phyloP scores from a whole-genome alignment of 2,113 vertebrate species.

The Aptenodytes forsteri region DNA sequence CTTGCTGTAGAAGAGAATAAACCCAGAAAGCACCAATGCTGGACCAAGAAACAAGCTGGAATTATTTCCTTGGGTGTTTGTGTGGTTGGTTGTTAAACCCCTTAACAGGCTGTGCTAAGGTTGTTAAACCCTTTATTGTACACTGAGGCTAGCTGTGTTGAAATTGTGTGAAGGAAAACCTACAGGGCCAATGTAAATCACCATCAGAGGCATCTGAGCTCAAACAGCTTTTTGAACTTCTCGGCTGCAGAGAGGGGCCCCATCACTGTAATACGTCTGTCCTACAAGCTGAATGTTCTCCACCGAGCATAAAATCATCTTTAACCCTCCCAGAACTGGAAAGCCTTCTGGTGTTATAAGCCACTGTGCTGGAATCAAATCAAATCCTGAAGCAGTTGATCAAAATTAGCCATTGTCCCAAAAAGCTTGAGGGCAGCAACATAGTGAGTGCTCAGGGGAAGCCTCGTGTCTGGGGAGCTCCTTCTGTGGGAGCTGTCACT shows the following conservation, averaged over 20 bases:
- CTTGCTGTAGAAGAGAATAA: not conserved
- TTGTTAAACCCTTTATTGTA: not conserved
- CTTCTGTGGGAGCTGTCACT: not conserved
- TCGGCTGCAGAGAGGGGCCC: not conserved
- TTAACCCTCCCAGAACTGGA: not conserved
- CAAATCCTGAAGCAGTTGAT: not conserved
- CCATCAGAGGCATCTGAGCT: not conserved
- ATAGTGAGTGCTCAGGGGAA: not conserved
- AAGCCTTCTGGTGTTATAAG: not conserved
- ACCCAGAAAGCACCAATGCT: not conserved
- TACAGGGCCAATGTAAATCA: not conserved
- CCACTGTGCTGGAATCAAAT: not conserved
- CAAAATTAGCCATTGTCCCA: not conserved
- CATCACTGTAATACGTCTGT: not conserved
- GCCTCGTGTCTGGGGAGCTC: not conserved
- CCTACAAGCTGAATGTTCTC: not conserved
- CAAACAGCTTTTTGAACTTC: not conserved
- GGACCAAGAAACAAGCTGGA: not conserved
- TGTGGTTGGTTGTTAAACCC: not conserved
- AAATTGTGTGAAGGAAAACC: not conserved
- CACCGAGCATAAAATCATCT: not conserved
- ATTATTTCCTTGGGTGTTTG: not conserved
- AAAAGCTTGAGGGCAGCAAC: not conserved
- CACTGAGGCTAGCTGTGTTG: not conserved
- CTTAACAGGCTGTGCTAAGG: not conserved